Percentiles rank a stretch among this genome's conserved stretches.
phyloP scores from a whole-genome alignment of 2,797 vertebrate species.

The Phalanger gymnotis region DNA sequence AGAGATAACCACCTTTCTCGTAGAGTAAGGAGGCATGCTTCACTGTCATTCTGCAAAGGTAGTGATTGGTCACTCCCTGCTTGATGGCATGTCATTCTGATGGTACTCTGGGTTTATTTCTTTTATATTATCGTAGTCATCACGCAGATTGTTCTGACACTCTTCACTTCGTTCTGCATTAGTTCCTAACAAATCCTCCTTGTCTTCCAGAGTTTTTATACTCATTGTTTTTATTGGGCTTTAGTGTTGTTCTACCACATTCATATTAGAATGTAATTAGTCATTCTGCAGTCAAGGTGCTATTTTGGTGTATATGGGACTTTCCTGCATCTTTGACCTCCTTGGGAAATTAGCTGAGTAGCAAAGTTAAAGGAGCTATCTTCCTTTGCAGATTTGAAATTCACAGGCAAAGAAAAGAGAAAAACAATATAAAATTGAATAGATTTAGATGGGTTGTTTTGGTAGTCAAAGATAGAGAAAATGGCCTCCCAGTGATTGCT shows the following conservation, averaged over 20 bases:
- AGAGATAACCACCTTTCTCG: not conserved
- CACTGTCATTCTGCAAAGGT: not conserved
- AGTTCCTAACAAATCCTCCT: not conserved
- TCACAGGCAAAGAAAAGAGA: not conserved
- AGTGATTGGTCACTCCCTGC: not conserved
- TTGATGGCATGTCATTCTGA: not conserved
- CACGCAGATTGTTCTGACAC: not conserved
- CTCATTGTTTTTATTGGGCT: not conserved
- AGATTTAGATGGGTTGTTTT: not conserved
- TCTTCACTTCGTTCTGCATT: not conserved
- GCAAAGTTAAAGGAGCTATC: not conserved
- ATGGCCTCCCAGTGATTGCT: not conserved
- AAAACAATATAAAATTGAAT: not conserved
- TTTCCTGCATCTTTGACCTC: not conserved
- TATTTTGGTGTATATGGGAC: not conserved
- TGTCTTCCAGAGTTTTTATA: not conserved
- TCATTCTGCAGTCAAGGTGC: not conserved
- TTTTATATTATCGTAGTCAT: not conserved
- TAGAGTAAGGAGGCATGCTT: not conserved
- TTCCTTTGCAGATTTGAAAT: not conserved
- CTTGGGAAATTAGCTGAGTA: not conserved
- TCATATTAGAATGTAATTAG: not conserved
- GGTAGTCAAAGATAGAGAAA: not conserved
- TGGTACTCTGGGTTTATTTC: not conserved
- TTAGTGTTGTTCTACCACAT: not conserved